Percentiles rank a stretch among this genome's conserved stretches.
phyloP scores from a whole-genome alignment of 2,888 invertebrate species.

The Pterostichus madidus region DNA sequence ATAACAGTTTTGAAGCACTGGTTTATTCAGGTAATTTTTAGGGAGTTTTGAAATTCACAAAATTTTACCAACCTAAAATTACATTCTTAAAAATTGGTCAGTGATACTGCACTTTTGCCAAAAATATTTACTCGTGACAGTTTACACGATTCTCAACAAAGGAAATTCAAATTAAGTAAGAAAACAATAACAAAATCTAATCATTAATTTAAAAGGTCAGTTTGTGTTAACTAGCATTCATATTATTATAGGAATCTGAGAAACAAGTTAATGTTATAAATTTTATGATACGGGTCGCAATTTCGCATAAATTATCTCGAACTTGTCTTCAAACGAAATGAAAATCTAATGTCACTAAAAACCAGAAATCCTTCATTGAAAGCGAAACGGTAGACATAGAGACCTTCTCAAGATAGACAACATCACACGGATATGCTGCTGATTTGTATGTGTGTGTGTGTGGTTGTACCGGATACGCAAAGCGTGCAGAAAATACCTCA shows the following conservation, averaged over 20 bases:
- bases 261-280: slow-evolving; percentile 33
- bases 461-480: slow-evolving; percentile 46
- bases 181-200: slow-evolving; percentile 21
- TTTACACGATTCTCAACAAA: no score
- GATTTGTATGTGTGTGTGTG: slow-evolving; percentile 27
- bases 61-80: no score
- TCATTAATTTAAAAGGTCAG: neutral
- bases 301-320: slow-evolving; percentile 46
- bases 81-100: no score
- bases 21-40: no score
- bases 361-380: slow-evolving; percentile 52
- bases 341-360: slow-evolving; percentile 50
- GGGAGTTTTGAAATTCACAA: no score
- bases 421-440: slow-evolving; percentile 34
- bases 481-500: slow-evolving; percentile 50
- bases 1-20: no score
- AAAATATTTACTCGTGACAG: no score
- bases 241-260: slow-evolving; percentile 1
- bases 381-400: slow-evolving; percentile 39
- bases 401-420: slow-evolving; percentile 41
- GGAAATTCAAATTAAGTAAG: slow-evolving; percentile 39
- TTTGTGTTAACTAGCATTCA: slow-evolving; percentile 5
- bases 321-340: slow-evolving; percentile 39
- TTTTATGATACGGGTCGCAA: slow-evolving; percentile 38
- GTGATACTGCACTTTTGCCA: no score